Percentiles rank a stretch among this genome's conserved stretches.
Conservation (phyloP, 2,797 vertebrate species). For the Phataginus tetradactyla region DNA sequence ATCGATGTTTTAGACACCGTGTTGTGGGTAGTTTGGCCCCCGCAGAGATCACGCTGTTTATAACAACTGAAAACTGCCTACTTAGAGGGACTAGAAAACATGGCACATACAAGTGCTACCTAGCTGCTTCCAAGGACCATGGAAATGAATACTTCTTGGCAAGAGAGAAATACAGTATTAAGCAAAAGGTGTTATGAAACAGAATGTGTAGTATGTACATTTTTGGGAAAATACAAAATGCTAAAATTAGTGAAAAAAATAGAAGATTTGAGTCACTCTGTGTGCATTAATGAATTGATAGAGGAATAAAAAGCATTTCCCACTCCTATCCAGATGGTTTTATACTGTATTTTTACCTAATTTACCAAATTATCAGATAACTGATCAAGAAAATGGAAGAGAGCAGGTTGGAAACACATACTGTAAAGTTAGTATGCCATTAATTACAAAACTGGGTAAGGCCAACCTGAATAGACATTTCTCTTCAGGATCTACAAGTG, state of each 20-base stretch:
- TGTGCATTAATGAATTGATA: background rate
- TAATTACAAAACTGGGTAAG: background rate
- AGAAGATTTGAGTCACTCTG: background rate
- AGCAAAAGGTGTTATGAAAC: background rate
- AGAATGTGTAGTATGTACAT: background rate
- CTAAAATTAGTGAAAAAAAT: background rate
- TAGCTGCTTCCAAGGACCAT: background rate
- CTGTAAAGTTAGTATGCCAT: background rate
- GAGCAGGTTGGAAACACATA: too few relatives aligned
- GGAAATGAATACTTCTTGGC: accelerated
- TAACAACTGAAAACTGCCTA: background rate
- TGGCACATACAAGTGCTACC: accelerated
- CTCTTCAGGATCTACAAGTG: background rate
- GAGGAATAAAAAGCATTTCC: background rate
- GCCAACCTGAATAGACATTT: background rate
- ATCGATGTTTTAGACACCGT: background rate
- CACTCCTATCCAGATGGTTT: background rate
- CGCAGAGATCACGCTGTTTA: background rate
- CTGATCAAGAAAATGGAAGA: background rate
- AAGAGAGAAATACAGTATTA: accelerated
- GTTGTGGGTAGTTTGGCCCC: background rate
- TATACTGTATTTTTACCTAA: background rate
- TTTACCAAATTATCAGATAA: background rate
- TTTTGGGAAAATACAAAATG: background rate
- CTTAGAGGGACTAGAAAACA: background rate